A percentile compares a stretch with the other conserved stretches of the same genome.
phyloP scores from a whole-genome alignment of 2,888 invertebrate species.

The Cremastinae sp. region DNA sequence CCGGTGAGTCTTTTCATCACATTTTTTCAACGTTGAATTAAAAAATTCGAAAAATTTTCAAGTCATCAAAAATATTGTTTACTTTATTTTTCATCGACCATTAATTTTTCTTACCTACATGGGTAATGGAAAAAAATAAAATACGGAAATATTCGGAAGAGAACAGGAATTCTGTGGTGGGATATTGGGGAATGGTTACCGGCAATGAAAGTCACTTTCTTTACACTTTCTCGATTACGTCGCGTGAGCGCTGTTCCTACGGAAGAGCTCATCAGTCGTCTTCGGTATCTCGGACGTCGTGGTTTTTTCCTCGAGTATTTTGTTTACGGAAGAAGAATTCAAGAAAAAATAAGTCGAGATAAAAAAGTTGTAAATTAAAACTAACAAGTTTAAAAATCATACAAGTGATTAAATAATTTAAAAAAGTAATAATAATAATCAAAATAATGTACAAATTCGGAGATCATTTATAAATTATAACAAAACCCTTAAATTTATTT shows the following conservation, averaged over 20 bases:
- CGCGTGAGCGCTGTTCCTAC: slow-evolving; percentile 17
- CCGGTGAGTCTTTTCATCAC: no score
- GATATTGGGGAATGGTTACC: slow-evolving; percentile 32
- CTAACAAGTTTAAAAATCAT: no score
- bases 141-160: slow-evolving; percentile 1
- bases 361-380: no score
- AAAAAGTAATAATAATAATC: no score
- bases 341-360: not conserved
- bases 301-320: not conserved
- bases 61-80: no score
- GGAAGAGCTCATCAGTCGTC: slow-evolving; percentile 44
- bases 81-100: no score
- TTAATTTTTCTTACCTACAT: not conserved
- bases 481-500: no score
- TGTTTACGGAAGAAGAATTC: not conserved
- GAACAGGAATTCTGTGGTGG: slow-evolving; percentile 1
- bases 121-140: not conserved
- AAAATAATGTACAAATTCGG: no score
- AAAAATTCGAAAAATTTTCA: no score
- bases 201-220: slow-evolving; percentile 70
- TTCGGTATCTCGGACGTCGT: slow-evolving; percentile 15
- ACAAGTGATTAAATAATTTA: no score
- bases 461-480: no score
- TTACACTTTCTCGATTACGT: slow-evolving; percentile 69
- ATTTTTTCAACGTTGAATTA: no score